Conservation (phyloP, 2,888 invertebrate species). For the Cerastis rubricosa region DNA sequence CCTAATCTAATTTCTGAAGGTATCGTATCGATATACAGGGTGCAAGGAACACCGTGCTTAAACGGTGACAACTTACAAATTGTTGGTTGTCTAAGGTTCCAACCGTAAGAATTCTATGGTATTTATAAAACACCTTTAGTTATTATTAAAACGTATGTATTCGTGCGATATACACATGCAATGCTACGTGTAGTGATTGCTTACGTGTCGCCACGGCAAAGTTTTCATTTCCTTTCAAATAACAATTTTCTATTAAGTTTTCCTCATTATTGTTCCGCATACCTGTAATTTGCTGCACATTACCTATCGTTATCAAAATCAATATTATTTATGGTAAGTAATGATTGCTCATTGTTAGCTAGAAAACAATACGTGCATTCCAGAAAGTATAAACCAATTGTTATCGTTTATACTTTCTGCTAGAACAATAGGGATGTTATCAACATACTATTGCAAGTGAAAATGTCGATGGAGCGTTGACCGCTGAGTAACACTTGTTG, state of each 20-base stretch:
- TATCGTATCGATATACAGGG: background rate
- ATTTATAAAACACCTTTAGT: background rate
- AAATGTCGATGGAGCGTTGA: slow-evolving; percentile 82
- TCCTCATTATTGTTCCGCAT: slow-evolving; percentile 49
- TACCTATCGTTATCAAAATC: slow-evolving; percentile 64
- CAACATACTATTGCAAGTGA: slow-evolving; percentile 77
- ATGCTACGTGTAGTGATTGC: background rate
- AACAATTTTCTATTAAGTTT: slow-evolving; percentile 44
- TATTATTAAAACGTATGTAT: slow-evolving; percentile 10
- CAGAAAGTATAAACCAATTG: slow-evolving; percentile 57
- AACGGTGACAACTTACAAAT: too few relatives aligned
- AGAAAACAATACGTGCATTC: slow-evolving; percentile 70
- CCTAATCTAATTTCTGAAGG: background rate
- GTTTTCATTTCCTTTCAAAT: slow-evolving; percentile 30
- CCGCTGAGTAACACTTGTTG: slow-evolving; percentile 80
- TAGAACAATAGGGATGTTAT: slow-evolving; percentile 83
- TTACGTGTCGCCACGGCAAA: slow-evolving; percentile 8
- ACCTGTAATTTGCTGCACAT: slow-evolving; percentile 40
- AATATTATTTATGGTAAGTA: slow-evolving; percentile 64
- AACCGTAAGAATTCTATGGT: background rate
- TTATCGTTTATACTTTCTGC: slow-evolving; percentile 26
- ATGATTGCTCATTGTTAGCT: slow-evolving; percentile 64
- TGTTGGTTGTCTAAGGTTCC: too few relatives aligned
- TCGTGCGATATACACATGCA: background rate
- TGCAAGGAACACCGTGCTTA: too few relatives aligned